These are phyloP conservation scores for Chondrosia reniformis DNA, from an alignment of 37 sponge, comb jelly and placozoan species.

Conservation along the genomic window DNA sequence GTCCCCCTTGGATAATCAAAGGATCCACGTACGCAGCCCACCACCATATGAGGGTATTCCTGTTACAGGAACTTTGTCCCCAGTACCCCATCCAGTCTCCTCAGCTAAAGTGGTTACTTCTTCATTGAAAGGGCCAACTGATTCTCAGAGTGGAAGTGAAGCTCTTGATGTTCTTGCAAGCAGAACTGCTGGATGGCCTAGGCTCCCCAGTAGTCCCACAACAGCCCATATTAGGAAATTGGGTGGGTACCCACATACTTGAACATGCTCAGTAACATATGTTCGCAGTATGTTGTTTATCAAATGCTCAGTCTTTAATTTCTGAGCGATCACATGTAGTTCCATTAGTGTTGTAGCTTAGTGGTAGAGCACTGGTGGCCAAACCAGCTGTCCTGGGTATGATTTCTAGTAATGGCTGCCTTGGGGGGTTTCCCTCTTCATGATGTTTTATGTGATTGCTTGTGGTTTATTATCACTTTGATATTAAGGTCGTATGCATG, in stretches of 20 bases:
- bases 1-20: not conserved
- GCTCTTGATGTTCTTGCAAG: not conserved
- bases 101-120: conserved; percentile 6
- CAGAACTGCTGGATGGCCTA: not conserved
- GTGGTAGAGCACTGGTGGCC: too few relatives aligned
- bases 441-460: not conserved
- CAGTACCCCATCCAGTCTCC: conserved; percentile 2
- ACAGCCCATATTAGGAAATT: not conserved
- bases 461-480: not conserved
- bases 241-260: conserved; percentile 2
- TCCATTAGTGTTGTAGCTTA: too few relatives aligned
- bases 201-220: not conserved
- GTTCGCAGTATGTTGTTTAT: not conserved
- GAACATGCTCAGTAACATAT: not conserved
- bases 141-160: too few relatives aligned
- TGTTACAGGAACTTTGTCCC: not conserved
- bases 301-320: not conserved
- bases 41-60: not conserved
- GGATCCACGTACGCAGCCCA: not conserved
- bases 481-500: too few relatives aligned
- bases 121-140: too few relatives aligned
- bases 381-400: too few relatives aligned
- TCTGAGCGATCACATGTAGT: too few relatives aligned
- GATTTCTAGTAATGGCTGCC: too few relatives aligned
- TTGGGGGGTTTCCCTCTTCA: too few relatives aligned